Percentiles rank a stretch among this genome's conserved stretches.
Conservation (phyloP, 2,888 invertebrate genomes). For the Acrobasis suavella region DNA sequence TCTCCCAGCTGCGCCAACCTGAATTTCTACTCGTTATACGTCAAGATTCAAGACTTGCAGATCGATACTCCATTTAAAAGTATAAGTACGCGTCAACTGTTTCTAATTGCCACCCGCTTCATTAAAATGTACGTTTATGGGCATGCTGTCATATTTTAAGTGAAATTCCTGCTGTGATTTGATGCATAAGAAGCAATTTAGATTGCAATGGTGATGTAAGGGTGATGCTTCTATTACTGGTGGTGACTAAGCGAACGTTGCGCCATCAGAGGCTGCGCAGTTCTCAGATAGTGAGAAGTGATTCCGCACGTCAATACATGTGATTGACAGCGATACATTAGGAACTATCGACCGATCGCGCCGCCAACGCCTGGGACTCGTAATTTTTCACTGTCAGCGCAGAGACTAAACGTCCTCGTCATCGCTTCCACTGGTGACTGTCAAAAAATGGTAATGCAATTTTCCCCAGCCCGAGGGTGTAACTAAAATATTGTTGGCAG, state of each 20-base stretch:
- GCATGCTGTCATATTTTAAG: constrained; percentile 18
- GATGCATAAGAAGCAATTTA: constrained; percentile 46
- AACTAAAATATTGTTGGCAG: constrained; percentile 54
- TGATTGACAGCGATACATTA: constrained; percentile 80
- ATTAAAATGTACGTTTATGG: not conserved
- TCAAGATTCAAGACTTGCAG: constrained; percentile 45
- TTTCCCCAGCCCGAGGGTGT: constrained; percentile 57
- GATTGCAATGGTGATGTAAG: constrained; percentile 51
- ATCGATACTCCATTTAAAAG: constrained; percentile 30
- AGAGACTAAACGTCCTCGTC: constrained; percentile 72
- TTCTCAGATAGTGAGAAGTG: constrained; percentile 62
- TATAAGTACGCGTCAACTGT: constrained; percentile 1
- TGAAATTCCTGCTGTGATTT: constrained; percentile 26
- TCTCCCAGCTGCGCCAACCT: constrained; percentile 41
- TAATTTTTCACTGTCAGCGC: constrained; percentile 79
- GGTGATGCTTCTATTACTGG: constrained; percentile 55
- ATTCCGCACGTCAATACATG: constrained; percentile 73
- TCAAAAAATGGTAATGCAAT: constrained; percentile 76
- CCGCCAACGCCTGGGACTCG: constrained; percentile 58
- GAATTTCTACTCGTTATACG: constrained; percentile 49
- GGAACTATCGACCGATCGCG: constrained; percentile 72
- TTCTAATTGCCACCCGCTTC: constrained; percentile 12
- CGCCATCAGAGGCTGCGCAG: constrained; percentile 43
- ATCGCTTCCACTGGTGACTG: constrained; percentile 73
- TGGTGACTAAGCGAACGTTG: constrained; percentile 62